Percentiles rank a stretch among this genome's conserved stretches.
Evolutionary conservation across 2,888 invertebrate genomes (phyloP).

Genomic region (Brachypalpus laphriformis): DNA sequence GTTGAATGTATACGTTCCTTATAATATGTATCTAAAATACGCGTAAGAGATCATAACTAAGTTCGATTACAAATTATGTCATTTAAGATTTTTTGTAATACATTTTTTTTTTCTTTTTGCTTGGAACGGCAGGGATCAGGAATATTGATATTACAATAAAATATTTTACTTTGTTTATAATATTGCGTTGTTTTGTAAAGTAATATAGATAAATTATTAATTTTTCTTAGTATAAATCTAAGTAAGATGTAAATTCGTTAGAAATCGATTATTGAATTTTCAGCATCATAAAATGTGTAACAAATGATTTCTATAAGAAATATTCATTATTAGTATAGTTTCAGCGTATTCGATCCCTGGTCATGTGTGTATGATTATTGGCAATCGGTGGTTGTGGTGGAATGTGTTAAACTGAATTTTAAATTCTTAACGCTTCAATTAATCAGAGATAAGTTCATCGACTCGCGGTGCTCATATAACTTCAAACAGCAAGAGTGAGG

Average conservation of each 20-base stretch:
- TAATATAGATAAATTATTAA: neutral
- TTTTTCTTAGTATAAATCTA: slow-evolving; percentile 14
- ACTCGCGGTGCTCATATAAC: no score
- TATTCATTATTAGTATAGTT: slow-evolving; percentile 25
- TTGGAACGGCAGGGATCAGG: slow-evolving; percentile 12
- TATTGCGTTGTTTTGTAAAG: slow-evolving; percentile 6
- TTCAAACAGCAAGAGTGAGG: no score
- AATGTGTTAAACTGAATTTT: neutral
- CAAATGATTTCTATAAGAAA: slow-evolving; percentile 28
- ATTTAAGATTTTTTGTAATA: neutral
- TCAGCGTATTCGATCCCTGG: slow-evolving; percentile 47
- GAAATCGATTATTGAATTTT: slow-evolving; percentile 39
- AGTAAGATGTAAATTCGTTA: slow-evolving; percentile 61
- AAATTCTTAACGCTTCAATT: no score
- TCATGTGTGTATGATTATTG: neutral
- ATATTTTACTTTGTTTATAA: neutral
- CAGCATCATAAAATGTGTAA: slow-evolving; percentile 19
- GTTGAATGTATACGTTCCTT: slow-evolving; percentile 44
- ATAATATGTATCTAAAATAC: slow-evolving; percentile 47
- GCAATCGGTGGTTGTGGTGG: neutral
- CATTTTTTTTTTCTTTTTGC: neutral
- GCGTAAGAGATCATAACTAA: slow-evolving; percentile 65
- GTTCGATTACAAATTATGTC: slow-evolving; percentile 43
- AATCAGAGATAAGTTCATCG: no score
- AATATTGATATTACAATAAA: neutral